Evolutionary conservation across 2,888 invertebrate genomes (phyloP), one percentile per base, ranked within the genome.

Genomic region (Acleris emargana): DNA sequence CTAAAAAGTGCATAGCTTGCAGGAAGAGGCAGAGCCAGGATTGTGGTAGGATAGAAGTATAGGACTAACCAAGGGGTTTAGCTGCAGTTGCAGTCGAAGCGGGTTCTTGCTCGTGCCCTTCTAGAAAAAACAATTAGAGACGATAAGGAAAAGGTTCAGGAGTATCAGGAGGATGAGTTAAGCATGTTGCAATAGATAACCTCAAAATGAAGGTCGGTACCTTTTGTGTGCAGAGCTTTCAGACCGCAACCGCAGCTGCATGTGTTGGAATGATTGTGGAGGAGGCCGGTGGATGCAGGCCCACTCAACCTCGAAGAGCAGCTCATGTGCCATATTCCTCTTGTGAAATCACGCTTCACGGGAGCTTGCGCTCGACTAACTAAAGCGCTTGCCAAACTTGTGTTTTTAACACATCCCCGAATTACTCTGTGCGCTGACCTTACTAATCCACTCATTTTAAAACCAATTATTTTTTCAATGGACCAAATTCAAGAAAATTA

Each of bases 241-340:
- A 93, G 90, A 38, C 93, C 94, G 79, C 95, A 96, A 25, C 95
- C 95, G 73, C 96, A 96, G 70, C 93, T 93, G 80, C 96, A 96
- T 47, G 94, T 88, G 71, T 94, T 90, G 75, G 94, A 94, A 72
- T 94, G 94, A 68, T 93, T 94, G 69, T 93, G 91, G 18, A 94
- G 86, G 18, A 91, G 86, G 25, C 84, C 78, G 16, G 90, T 81
- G 18, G 85, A 74, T 1, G 80, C 74, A 38, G 82, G 73, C 38
- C 88, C 87, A 72, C 88, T 87, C 67, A 90, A 69, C 62, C 87
- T 83, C 63, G 87, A 88, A 17, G 91, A 89, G 71, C 87, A 86
- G 78, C 89, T 95, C 95, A 96, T 94, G 93, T 95, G 95, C 96
- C 96, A 96, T 77, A 96, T 88, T 72, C 95, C 94, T 72, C 96